phyloP scores from a whole-genome alignment of 2,797 vertebrate species.

The Labroides dimidiatus region DNA sequence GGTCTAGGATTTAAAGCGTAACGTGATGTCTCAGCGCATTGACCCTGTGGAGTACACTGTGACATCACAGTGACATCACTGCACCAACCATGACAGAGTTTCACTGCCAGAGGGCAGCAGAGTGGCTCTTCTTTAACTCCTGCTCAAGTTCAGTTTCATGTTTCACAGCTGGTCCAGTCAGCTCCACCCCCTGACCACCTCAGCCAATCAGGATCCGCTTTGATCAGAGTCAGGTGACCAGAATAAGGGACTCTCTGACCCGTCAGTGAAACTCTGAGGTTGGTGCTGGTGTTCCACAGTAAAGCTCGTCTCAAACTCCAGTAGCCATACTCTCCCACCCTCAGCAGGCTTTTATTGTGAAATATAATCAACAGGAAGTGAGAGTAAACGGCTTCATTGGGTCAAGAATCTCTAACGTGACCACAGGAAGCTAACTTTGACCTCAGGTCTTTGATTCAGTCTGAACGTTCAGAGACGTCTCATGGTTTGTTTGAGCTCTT shows the following conservation, averaged over 20 bases:
- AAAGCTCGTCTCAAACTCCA: background rate
- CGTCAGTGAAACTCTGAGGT: background rate
- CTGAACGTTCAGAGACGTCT: no score
- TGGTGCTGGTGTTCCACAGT: background rate
- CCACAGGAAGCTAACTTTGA: no score
- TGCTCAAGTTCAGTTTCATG: no score
- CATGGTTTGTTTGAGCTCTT: no score
- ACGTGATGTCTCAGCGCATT: background rate
- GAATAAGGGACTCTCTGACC: no score
- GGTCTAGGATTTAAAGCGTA: background rate
- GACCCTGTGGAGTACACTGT: background rate
- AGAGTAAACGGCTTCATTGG: no score
- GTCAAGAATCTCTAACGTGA: no score
- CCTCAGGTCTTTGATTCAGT: no score
- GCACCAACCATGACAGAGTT: background rate
- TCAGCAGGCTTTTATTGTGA: slow-evolving; percentile 3
- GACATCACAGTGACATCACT: slow-evolving; percentile 9
- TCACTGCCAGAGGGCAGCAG: background rate
- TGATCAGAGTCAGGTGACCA: background rate
- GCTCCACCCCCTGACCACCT: background rate
- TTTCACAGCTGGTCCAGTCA: background rate
- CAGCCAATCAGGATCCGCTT: background rate
- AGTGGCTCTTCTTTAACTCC: background rate
- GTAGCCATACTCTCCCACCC: background rate
- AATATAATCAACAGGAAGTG: slow-evolving; percentile 1